phyloP scores from a whole-genome alignment of 2,797 vertebrate species.

The Gobionotothen gibberifrons region DNA sequence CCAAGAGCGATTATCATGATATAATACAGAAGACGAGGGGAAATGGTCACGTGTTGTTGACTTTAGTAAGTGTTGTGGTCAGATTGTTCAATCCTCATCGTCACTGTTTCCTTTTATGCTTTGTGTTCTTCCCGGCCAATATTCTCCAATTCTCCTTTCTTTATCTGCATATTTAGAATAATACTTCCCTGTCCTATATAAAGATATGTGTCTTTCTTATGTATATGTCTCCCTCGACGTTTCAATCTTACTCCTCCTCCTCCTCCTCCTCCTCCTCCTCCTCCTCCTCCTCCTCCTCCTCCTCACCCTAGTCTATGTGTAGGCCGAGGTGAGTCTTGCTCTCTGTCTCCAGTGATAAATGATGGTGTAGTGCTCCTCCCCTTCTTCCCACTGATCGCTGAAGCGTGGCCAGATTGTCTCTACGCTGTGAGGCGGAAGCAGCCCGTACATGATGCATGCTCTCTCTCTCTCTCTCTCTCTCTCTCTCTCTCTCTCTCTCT shows the following conservation, averaged over 20 bases:
- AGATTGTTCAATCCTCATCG: background rate
- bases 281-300: constrained; percentile 5
- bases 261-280: constrained; percentile 14
- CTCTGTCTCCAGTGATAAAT: constrained; percentile 57
- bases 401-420: constrained; percentile 63
- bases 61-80: background rate
- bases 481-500: constrained; percentile 11
- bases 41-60: background rate
- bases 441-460: constrained; percentile 26
- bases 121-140: background rate
- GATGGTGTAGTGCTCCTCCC: constrained; percentile 42
- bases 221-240: background rate
- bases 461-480: background rate
- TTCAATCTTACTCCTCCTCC: constrained; percentile 12
- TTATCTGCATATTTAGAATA: constrained; percentile 6
- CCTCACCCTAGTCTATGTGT: constrained; percentile 19
- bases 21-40: background rate
- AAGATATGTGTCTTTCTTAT: constrained; percentile 6
- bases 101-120: constrained; percentile 3
- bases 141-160: background rate
- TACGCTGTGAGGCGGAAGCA: constrained; percentile 51
- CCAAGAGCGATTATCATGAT: too few relatives aligned
- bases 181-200: constrained; percentile 4
- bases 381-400: constrained; percentile 51
- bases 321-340: constrained; percentile 49